Evolutionary conservation across 2,113 vertebrate genomes (phyloP), one percentile per base, ranked within the genome.

Genomic region (Saccopteryx leptura): DNA sequence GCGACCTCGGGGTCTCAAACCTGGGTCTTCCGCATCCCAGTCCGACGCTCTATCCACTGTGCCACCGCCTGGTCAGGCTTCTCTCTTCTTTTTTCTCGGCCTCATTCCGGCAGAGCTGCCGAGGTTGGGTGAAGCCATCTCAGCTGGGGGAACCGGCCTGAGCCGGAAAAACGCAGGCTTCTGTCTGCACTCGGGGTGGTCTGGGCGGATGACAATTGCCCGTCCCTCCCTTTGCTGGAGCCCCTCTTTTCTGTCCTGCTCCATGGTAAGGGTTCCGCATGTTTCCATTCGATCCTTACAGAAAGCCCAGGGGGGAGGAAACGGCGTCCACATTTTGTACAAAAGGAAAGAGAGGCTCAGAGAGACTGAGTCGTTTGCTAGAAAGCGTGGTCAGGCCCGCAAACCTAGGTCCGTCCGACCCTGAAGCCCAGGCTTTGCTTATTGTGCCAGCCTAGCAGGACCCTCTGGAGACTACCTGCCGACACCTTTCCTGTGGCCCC

Each of bases 201-300:
- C 24, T 0, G 0, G 60, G 63, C 75, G 12, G 14, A 21, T 13
- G 8, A 17, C 15, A 21, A 58, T 46, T 3, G 11, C 9, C 1
- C 4, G 11, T 11, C 1, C 2, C n/a, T 89, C 17, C 33, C 61
- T 7, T 9, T 33, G 54, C 21, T 46, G 0, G 19, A 18, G 28
- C 31, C 19, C 46, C 39, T 18, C 5, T n/a, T 54, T 79, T 48
- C 10, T 9, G 11, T 24, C 52, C 23, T 48, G 1, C 65, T 81
- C n/a, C 21, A 5, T 65, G 31, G 48, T 31, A 11, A 69, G 24
- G 52, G 56, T 15, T 81, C 19, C n/a, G 48, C 7, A 26, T 10
- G 52, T 75, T 80, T 23, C 19, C 50, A 26, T 33, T 82, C 28
- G 31, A 33, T 80, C 48, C 46, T 80, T n/a, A 63, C 6, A 9